Conservation (phyloP, 2,797 vertebrate genomes). For the Benthosema pterotum region DNA sequence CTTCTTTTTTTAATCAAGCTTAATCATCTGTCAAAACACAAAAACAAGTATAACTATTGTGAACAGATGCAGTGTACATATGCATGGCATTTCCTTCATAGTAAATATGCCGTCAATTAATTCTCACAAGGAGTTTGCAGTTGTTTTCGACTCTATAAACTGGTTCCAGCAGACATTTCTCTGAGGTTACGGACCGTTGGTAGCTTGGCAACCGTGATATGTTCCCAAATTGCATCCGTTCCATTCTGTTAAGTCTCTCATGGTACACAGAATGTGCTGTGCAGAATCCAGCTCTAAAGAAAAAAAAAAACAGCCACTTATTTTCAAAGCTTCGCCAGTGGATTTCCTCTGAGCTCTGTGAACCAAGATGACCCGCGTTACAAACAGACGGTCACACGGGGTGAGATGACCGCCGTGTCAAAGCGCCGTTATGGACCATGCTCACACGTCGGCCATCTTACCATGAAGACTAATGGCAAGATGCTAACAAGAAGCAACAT, state of each 20-base stretch:
- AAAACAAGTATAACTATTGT: too few species aligned
- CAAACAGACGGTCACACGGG: too few species aligned
- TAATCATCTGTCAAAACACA: too few species aligned
- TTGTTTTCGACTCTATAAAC: neutral
- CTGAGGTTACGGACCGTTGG: conserved; percentile 13
- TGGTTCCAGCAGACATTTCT: neutral
- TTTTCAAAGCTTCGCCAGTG: conserved; percentile 37
- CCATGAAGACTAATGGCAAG: too few species aligned
- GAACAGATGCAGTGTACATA: too few species aligned
- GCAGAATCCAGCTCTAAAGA: conserved; percentile 5
- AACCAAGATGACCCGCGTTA: conserved; percentile 4
- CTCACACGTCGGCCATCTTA: too few species aligned
- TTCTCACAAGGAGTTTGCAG: neutral
- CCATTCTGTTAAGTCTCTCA: conserved; percentile 1
- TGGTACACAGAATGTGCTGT: conserved; percentile 1
- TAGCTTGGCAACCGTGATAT: conserved; percentile 14
- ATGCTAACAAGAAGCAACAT: too few species aligned
- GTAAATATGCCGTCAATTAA: conserved; percentile 1
- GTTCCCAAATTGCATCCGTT: neutral
- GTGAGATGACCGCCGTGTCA: too few species aligned
- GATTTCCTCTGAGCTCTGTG: conserved; percentile 19
- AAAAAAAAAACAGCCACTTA: conserved; percentile 14
- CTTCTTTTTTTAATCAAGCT: too few species aligned
- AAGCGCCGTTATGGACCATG: too few species aligned
- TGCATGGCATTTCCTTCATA: neutral